Evolutionary conservation across 2,797 vertebrate genomes (phyloP), one percentile per base, ranked within the genome.

Genomic region (Urophycis tenuis): DNA sequence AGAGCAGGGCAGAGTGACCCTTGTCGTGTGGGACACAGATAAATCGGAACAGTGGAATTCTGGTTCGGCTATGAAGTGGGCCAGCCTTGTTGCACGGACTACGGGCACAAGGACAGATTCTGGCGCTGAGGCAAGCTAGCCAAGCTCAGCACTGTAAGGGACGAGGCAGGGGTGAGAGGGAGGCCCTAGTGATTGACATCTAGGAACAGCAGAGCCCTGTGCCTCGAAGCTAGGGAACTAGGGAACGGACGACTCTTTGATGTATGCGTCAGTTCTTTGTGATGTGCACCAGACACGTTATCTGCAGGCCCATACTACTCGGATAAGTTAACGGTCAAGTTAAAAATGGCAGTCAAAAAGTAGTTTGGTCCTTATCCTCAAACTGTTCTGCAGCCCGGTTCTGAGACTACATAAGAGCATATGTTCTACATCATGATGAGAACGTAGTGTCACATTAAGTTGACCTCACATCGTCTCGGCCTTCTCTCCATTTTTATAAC

Each of bases 11-110:
- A 85, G 86, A 83, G 81, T 86, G 79, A 77, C 67, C 39, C 79
- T 39, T 85, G 79, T 39, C 84, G 79, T 85, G 75, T 81, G 75
- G 74, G 81, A 81, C 77, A 81, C 74, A 22, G 19, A 73, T 78
- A 81, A 85, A 87, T 87, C 82, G 75, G 84, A 77, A 81, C 88
- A 86, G 45, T 85, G 84, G 69, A 88, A 84, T 88, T 85, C 72
- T 74, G 78, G 60, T 80, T 41, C 60, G 78, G 81, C 77, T 83
- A 14, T 79, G 39, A 82, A 72, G 71, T 60, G 34, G 79, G 78
- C 71, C 64, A 70, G 79, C 77, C 73, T 77, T 41, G 72, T 83
- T 82, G 78, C 77, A 74, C 75, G 25, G 72, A 72, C 78, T 78
- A 83, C 82, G 73, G 84, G 73, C 67, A 45, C 77, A 79, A 84